Evolutionary conservation across 2,888 invertebrate genomes (phyloP).

Genomic region (Nebria brevicollis): DNA sequence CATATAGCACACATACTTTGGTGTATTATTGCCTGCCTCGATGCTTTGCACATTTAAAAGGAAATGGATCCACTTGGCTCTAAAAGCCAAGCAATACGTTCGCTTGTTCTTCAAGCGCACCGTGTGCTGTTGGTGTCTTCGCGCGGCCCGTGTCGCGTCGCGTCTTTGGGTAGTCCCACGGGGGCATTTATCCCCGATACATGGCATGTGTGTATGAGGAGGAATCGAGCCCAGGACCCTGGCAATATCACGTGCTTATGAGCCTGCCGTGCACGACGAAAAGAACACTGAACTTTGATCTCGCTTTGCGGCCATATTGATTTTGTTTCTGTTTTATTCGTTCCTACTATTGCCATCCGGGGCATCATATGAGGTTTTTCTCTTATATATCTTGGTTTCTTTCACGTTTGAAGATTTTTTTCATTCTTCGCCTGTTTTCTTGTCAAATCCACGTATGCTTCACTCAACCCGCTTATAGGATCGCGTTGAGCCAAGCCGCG

Average conservation of each 20-base stretch:
- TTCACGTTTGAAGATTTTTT: slow-evolving; percentile 16
- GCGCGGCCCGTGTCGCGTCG: background rate
- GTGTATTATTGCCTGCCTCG: slow-evolving; percentile 14
- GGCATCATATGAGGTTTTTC: slow-evolving; percentile 39
- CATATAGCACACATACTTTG: background rate
- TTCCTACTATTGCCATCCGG: slow-evolving; percentile 37
- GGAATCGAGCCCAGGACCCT: slow-evolving; percentile 7
- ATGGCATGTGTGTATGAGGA: background rate
- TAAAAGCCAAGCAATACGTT: slow-evolving; percentile 41
- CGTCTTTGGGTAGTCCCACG: slow-evolving; percentile 17
- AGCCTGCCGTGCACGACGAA: slow-evolving; percentile 29
- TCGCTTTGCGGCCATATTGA: slow-evolving; percentile 47
- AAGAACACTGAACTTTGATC: slow-evolving; percentile 47
- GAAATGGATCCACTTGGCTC: slow-evolving; percentile 44
- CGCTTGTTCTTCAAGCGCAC: slow-evolving; percentile 26
- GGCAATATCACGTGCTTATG: slow-evolving; percentile 46
- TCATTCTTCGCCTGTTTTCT: slow-evolving; percentile 1
- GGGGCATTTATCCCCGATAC: slow-evolving; percentile 39
- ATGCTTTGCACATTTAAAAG: slow-evolving; percentile 42
- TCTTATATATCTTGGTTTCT: slow-evolving; percentile 6
- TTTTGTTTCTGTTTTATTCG: slow-evolving; percentile 43
- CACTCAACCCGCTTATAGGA: background rate
- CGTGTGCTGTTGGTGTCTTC: background rate
- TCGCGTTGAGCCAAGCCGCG: background rate
- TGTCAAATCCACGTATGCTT: slow-evolving; percentile 6